These are phyloP conservation scores for Nineta flava DNA, from an alignment of 2,888 invertebrate genomes.

Conservation along the genomic window DNA sequence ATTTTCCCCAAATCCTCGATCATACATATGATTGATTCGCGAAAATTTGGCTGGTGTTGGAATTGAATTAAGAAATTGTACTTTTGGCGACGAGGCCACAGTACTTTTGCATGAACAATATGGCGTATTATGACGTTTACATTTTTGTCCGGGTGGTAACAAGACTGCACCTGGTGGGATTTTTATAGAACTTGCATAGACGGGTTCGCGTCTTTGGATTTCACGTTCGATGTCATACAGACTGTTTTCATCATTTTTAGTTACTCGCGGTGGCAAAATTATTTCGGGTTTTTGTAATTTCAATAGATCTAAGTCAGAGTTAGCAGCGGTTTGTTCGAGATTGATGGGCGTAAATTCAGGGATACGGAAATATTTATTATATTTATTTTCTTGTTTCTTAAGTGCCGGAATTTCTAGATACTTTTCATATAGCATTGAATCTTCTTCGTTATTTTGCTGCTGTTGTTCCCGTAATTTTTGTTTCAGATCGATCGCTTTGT, in stretches of 20 bases:
- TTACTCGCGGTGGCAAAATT: neutral
- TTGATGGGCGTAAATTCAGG: slow-evolving; percentile 2
- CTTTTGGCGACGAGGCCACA: too few species aligned
- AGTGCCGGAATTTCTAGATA: slow-evolving; percentile 4
- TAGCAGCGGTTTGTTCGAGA: neutral
- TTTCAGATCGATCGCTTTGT: slow-evolving; percentile 7
- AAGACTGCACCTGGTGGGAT: too few species aligned
- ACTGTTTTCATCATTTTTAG: neutral
- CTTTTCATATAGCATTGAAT: slow-evolving; percentile 4
- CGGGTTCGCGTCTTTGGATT: too few species aligned
- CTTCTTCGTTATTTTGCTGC: slow-evolving; percentile 5
- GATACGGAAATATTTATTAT: slow-evolving; percentile 6
- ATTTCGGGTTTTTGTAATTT: slow-evolving; percentile 1
- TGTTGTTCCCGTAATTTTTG: slow-evolving; percentile 3
- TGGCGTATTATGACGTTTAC: neutral
- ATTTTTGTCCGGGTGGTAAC: neutral
- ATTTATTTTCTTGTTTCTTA: slow-evolving; percentile 2
- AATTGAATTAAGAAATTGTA: too few species aligned
- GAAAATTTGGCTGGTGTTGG: neutral
- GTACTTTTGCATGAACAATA: neutral
- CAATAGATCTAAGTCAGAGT: neutral
- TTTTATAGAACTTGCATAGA: too few species aligned
- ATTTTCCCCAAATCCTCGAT: neutral
- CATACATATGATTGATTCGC: neutral
- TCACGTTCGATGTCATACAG: too few species aligned